These are phyloP conservation scores for Schizotus pectinicornis DNA, from an alignment of 2,888 invertebrate species.

Conservation along the genomic window DNA sequence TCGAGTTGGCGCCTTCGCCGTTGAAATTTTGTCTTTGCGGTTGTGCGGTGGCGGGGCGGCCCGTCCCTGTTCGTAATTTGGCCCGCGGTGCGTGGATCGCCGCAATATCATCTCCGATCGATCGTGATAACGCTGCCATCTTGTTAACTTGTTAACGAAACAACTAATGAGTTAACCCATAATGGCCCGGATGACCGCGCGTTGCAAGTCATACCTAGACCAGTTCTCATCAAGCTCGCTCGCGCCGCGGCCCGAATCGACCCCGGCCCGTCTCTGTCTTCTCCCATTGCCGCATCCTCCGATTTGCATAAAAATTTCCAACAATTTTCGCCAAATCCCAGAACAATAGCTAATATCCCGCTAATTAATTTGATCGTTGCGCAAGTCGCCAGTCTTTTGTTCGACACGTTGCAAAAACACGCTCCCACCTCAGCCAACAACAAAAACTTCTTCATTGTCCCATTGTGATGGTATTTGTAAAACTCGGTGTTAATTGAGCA, in stretches of 20 bases:
- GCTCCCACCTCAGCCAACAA: conserved; percentile 25
- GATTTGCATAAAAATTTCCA: conserved; percentile 17
- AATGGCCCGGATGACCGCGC: conserved; percentile 50
- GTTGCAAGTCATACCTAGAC: conserved; percentile 55
- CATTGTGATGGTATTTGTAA: conserved; percentile 18
- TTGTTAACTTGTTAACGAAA: conserved; percentile 59
- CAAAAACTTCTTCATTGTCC: conserved; percentile 8
- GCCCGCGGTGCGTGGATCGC: conserved; percentile 54
- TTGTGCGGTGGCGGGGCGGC: conserved; percentile 33
- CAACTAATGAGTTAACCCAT: conserved; percentile 57
- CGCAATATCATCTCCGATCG: conserved; percentile 54
- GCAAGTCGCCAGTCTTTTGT: conserved; percentile 34
- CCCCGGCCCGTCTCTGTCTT: too few species aligned
- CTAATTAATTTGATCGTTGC: conserved; percentile 26
- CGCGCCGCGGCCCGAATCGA: conserved; percentile 15
- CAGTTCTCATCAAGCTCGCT: conserved; percentile 37
- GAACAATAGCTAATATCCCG: conserved; percentile 23
- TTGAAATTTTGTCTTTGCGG: conserved; percentile 23
- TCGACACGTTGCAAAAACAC: conserved; percentile 35
- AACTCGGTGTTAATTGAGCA: conserved; percentile 24
- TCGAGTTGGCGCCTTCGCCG: too few species aligned
- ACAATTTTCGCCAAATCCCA: conserved; percentile 11
- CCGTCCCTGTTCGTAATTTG: conserved; percentile 36
- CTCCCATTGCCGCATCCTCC: conserved; percentile 12
- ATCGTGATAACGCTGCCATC: conserved; percentile 56